Conservation (phyloP, 2,888 invertebrate genomes). For the Tuberolachnus salignus region DNA sequence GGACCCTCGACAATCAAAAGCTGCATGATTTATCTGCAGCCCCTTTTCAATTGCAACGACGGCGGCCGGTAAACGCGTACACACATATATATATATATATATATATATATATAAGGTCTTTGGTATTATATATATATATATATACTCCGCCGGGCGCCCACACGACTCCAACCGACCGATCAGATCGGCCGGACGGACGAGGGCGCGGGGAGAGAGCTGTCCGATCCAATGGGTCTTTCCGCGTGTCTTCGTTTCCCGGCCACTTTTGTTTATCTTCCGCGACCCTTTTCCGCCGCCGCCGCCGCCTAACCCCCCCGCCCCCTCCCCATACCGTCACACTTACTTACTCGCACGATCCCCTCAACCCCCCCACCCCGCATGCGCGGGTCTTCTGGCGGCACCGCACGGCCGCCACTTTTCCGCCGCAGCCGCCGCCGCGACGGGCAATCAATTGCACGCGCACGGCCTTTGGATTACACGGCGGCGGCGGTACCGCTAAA, state of each 20-base stretch:
- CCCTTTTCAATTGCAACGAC: slow-evolving; percentile 56
- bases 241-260: slow-evolving; percentile 40
- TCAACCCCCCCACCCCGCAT: background rate
- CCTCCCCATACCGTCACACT: background rate
- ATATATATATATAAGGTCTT: background rate
- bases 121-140: background rate
- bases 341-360: background rate
- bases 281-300: background rate
- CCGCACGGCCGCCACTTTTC: background rate
- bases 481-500: background rate
- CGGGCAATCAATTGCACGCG: slow-evolving; percentile 54
- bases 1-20: slow-evolving; percentile 56
- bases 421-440: slow-evolving; percentile 8
- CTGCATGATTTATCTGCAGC: slow-evolving; percentile 56
- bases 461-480: slow-evolving; percentile 33
- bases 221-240: slow-evolving; percentile 44
- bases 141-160: background rate
- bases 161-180: background rate
- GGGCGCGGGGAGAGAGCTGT: slow-evolving; percentile 17
- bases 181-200: too few relatives aligned
- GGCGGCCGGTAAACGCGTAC: slow-evolving; percentile 33
- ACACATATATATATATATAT: background rate
- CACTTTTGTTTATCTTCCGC: slow-evolving; percentile 50
- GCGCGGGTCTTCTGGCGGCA: background rate
- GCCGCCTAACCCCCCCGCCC: background rate